These are phyloP conservation scores for Zalophus californianus DNA, from an alignment of 2,797 vertebrate genomes.

Conservation along the genomic window DNA sequence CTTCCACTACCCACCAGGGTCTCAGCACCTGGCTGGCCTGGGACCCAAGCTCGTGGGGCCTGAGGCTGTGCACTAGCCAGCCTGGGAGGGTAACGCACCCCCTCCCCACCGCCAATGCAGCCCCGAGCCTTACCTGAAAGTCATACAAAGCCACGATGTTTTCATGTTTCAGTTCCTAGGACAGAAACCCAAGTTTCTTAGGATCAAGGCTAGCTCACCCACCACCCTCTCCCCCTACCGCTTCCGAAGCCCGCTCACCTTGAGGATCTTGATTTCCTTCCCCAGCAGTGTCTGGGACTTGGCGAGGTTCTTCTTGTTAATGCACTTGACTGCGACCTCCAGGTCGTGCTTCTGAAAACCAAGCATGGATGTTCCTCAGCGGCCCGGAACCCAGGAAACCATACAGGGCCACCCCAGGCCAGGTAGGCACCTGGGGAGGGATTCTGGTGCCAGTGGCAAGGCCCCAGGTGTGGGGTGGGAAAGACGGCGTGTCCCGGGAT, in stretches of 20 bases:
- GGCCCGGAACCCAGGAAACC: background rate
- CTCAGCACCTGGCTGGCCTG: background rate
- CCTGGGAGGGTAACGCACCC: background rate
- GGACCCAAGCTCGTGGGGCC: background rate
- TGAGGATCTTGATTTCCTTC: conserved; percentile 98
- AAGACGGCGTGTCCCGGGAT: background rate
- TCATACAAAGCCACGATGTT: conserved; percentile 98
- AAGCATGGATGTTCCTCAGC: background rate
- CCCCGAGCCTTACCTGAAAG: conserved; percentile 92
- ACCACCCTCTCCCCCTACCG: rapidly evolving
- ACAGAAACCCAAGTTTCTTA: conserved; percentile 59
- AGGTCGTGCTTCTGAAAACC: conserved; percentile 93
- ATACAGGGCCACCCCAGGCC: background rate
- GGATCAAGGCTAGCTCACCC: background rate
- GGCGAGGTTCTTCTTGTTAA: conserved; percentile 98
- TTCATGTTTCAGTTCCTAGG: conserved; percentile 97
- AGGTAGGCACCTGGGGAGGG: background rate
- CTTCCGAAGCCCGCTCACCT: conserved; percentile 88
- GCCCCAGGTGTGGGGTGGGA: background rate
- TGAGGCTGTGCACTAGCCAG: background rate
- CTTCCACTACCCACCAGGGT: background rate
- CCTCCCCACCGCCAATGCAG: background rate
- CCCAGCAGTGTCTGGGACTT: conserved; percentile 97
- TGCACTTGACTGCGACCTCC: conserved; percentile 98
- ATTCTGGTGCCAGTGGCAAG: background rate